Evolutionary conservation across 92 coral and sea anemone species (phyloP).

Genomic region (Parazoanthus swiftii): DNA sequence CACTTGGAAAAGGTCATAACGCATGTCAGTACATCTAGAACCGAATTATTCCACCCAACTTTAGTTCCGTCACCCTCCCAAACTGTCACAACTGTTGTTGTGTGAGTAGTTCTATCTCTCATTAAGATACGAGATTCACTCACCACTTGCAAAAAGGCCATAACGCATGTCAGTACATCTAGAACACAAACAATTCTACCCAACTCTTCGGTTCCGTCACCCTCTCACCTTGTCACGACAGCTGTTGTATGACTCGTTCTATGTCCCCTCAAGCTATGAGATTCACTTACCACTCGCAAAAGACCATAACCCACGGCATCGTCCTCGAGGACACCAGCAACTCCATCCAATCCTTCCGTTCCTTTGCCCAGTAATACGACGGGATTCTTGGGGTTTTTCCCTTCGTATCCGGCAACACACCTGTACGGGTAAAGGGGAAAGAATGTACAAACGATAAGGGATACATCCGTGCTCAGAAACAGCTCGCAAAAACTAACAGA

Average conservation of each 20-base stretch:
- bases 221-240: not conserved
- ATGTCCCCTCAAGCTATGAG: not conserved
- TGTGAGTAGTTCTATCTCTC: too few relatives aligned
- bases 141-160: too few relatives aligned
- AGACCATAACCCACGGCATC: slow-evolving; percentile 77
- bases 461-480: not conserved
- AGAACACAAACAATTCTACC: too few relatives aligned
- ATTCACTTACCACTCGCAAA: slow-evolving; percentile 73
- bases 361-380: slow-evolving; percentile 74
- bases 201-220: too few relatives aligned
- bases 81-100: too few relatives aligned
- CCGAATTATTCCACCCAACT: too few relatives aligned
- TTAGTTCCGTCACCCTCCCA: too few relatives aligned
- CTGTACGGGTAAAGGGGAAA: slow-evolving; percentile 38
- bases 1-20: too few relatives aligned
- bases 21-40: too few relatives aligned
- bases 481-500: not conserved
- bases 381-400: slow-evolving; percentile 86
- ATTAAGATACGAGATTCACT: too few relatives aligned
- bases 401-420: slow-evolving; percentile 88
- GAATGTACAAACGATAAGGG: not conserved
- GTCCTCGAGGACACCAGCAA: slow-evolving; percentile 49
- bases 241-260: not conserved
- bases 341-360: slow-evolving; percentile 67
- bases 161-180: too few relatives aligned